Conservation (phyloP, 2,888 invertebrate genomes). For the Sphaerophoria rueppellii region DNA sequence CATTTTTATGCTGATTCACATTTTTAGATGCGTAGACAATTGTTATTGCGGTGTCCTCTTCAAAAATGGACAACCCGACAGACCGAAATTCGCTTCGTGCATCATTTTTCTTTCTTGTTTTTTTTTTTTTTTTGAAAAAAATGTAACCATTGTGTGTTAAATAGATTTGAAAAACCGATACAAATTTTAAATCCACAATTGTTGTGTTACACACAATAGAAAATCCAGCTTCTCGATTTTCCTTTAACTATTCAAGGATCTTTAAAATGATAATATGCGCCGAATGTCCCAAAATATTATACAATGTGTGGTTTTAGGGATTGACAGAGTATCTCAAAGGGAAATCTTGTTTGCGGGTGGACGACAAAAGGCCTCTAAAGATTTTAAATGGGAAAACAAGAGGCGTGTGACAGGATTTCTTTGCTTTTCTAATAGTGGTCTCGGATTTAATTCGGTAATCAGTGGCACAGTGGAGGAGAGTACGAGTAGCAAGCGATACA, state of each 20-base stretch:
- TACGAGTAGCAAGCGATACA: not conserved
- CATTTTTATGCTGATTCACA: conserved; percentile 5
- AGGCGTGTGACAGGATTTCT: conserved; percentile 66
- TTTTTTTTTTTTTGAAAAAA: no score
- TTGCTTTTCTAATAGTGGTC: conserved; percentile 45
- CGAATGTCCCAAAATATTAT: conserved; percentile 40
- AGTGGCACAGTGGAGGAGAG: conserved; percentile 18
- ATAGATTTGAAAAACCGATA: conserved; percentile 73
- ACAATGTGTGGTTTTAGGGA: conserved; percentile 62
- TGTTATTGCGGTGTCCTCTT: conserved; percentile 63
- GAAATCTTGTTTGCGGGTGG: conserved; percentile 72
- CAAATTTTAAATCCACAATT: conserved; percentile 68
- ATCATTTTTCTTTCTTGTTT: conserved; percentile 20
- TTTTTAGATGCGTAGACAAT: conserved; percentile 9
- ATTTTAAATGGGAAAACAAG: conserved; percentile 62
- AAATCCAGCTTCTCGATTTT: conserved; percentile 39
- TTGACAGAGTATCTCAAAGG: conserved; percentile 66
- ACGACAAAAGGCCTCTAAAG: conserved; percentile 42
- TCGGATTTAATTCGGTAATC: conserved; percentile 56
- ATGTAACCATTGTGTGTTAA: conserved; percentile 67
- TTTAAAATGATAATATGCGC: conserved; percentile 46
- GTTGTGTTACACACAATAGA: conserved; percentile 10
- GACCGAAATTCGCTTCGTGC: conserved; percentile 50
- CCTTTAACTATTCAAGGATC: conserved; percentile 58
- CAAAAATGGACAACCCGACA: conserved; percentile 68